Percentiles rank a stretch among this genome's conserved stretches.
These are phyloP conservation scores for Limnodromus scolopaceus DNA, from an alignment of 2,797 vertebrate genomes.

Conservation along the genomic window DNA sequence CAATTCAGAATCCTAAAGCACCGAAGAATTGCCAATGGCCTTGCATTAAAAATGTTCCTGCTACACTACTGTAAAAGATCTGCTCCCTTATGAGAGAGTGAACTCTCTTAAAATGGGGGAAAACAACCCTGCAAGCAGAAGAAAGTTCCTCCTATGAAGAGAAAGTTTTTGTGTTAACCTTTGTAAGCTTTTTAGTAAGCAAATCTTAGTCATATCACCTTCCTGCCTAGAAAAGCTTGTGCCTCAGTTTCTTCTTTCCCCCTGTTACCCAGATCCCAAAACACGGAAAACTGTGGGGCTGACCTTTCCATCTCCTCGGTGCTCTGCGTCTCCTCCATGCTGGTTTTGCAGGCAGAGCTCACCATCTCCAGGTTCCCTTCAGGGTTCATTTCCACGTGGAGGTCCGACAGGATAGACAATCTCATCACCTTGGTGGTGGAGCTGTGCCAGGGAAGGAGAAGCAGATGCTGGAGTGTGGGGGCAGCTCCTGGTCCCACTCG, in stretches of 20 bases:
- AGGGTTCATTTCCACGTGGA: slow-evolving; percentile 4
- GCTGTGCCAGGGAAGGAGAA: background rate
- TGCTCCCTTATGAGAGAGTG: fast-evolving
- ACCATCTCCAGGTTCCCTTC: slow-evolving; percentile 48
- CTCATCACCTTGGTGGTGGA: background rate
- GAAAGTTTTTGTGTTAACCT: background rate
- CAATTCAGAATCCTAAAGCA: background rate
- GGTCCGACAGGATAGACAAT: slow-evolving; percentile 13
- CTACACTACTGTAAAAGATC: background rate
- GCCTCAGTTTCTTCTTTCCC: background rate
- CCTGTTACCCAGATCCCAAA: fast-evolving
- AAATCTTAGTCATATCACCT: background rate
- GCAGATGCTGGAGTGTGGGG: background rate
- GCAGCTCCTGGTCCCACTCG: fast-evolving
- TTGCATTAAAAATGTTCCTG: background rate
- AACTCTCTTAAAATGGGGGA: background rate
- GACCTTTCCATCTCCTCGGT: background rate
- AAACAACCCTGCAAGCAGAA: background rate
- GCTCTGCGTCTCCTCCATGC: background rate
- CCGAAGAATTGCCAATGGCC: background rate
- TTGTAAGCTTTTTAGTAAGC: background rate
- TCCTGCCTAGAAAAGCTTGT: background rate
- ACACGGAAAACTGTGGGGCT: fast-evolving
- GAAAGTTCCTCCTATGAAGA: background rate
- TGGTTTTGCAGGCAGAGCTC: slow-evolving; percentile 33